Evolutionary conservation across 2,888 invertebrate species (phyloP).

Genomic region (Autographa gamma): DNA sequence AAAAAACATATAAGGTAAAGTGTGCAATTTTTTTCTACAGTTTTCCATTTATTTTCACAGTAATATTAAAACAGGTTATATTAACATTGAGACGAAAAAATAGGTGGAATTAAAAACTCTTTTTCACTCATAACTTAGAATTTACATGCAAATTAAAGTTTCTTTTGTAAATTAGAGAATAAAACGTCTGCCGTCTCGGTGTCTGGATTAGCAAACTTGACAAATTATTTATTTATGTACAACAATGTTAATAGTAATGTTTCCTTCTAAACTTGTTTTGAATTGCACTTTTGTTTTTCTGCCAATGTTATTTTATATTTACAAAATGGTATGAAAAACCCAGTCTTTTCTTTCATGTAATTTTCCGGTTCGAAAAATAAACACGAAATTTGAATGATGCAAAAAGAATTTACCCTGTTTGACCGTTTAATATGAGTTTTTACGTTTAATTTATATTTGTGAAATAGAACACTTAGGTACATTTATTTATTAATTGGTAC

Average conservation of each 20-base stretch:
- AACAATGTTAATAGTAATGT: not conserved
- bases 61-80: not conserved
- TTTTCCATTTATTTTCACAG: too few relatives aligned
- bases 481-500: too few relatives aligned
- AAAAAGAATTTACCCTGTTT: not conserved
- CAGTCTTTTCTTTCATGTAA: not conserved
- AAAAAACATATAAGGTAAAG: too few relatives aligned
- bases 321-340: not conserved
- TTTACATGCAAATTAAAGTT: not conserved
- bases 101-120: not conserved
- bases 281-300: not conserved
- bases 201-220: not conserved
- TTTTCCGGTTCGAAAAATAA: not conserved
- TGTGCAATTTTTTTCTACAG: too few relatives aligned
- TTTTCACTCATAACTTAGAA: not conserved
- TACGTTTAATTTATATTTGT: too few relatives aligned
- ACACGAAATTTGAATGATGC: not conserved
- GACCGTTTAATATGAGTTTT: not conserved
- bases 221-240: not conserved
- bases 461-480: too few relatives aligned
- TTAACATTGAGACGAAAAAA: not conserved
- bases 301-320: not conserved
- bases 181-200: not conserved
- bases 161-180: not conserved
- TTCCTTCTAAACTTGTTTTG: conserved; percentile 1